Percentiles rank a stretch among this genome's conserved stretches.
phyloP scores from a whole-genome alignment of 2,888 invertebrate genomes.

The Aspidiotus rigidus region DNA sequence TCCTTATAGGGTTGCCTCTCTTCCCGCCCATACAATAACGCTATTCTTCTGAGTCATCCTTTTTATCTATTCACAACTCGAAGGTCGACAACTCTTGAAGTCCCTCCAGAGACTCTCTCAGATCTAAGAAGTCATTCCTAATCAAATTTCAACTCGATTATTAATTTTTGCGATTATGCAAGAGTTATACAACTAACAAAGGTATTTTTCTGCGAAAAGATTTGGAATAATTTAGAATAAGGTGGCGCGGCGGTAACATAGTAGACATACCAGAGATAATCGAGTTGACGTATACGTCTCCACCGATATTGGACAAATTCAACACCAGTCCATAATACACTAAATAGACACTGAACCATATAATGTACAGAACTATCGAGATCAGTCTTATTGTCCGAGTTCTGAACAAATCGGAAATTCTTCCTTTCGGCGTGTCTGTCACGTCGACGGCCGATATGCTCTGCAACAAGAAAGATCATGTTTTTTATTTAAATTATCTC shows the following conservation, averaged over 20 bases:
- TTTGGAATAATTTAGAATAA: not conserved
- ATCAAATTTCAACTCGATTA: no score
- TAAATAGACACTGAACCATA: constrained; percentile 69
- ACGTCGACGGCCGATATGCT: constrained; percentile 35
- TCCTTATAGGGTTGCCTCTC: no score
- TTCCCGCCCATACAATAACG: no score
- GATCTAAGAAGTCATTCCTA: no score
- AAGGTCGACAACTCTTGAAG: no score
- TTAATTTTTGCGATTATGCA: no score
- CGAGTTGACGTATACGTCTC: constrained; percentile 60
- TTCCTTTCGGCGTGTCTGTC: constrained; percentile 42
- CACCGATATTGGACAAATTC: constrained; percentile 64
- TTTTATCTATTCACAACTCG: no score
- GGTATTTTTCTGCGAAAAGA: constrained; percentile 5
- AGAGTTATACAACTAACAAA: not conserved
- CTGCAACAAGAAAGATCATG: constrained; percentile 28
- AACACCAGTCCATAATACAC: constrained; percentile 68
- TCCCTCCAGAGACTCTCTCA: no score
- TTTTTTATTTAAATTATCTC: no score
- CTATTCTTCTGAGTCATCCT: no score
- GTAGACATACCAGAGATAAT: constrained; percentile 46
- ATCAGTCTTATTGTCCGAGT: constrained; percentile 56
- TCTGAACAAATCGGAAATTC: constrained; percentile 57
- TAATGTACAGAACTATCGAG: constrained; percentile 59
- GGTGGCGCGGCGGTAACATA: not conserved